Conservation (phyloP, 2,888 invertebrate genomes). For the Tipula vernalis region DNA sequence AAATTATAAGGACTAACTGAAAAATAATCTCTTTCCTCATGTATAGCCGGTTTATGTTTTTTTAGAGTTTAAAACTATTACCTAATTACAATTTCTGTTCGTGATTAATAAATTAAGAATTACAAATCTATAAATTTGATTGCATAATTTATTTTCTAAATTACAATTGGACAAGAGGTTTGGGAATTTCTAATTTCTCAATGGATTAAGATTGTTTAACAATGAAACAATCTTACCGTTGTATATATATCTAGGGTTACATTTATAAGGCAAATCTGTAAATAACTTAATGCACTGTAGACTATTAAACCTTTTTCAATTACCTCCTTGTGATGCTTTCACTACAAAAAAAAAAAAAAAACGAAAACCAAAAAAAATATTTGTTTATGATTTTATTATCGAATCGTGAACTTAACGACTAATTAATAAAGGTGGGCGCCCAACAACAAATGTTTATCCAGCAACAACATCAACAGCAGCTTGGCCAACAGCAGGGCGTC, state of each 20-base stretch:
- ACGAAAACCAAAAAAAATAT: not conserved
- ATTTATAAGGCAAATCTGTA: not conserved
- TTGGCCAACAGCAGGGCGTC: not conserved
- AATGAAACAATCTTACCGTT: not conserved
- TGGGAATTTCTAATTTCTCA: too few relatives aligned
- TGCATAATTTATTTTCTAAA: too few relatives aligned
- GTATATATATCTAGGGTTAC: not conserved
- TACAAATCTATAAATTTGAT: not conserved
- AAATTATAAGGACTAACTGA: not conserved
- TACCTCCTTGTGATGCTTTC: not conserved
- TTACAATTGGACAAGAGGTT: too few relatives aligned
- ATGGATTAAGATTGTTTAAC: too few relatives aligned
- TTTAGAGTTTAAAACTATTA: not conserved
- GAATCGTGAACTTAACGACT: not conserved
- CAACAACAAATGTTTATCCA: conserved; percentile 19
- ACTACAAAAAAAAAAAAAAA: not conserved
- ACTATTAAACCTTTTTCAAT: not conserved
- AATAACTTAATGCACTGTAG: not conserved
- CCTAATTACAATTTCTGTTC: not conserved
- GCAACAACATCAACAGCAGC: conserved; percentile 1
- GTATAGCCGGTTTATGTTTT: not conserved
- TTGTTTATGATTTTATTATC: not conserved
- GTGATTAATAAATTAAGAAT: not conserved
- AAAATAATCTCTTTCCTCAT: not conserved
- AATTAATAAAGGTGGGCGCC: conserved; percentile 15